A percentile compares a stretch with the other conserved stretches of the same genome.
phyloP scores from a whole-genome alignment of 1,140 invertebrate species.

The Drosophila pandora region DNA sequence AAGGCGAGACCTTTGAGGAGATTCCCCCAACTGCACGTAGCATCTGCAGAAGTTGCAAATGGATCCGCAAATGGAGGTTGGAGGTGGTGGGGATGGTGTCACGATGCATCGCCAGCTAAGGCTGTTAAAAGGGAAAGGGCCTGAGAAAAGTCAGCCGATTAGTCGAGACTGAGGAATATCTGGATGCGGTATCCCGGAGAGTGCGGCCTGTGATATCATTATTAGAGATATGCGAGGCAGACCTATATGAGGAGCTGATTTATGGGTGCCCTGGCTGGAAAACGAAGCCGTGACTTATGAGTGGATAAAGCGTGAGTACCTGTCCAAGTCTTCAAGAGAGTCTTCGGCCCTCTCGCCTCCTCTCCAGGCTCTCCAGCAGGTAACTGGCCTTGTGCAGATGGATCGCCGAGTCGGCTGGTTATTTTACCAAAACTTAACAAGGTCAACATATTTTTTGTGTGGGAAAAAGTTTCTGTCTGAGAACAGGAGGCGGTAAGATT shows the following conservation, averaged over 20 bases:
- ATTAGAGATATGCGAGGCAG: slow-evolving; percentile 29
- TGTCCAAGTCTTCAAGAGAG: slow-evolving; percentile 11
- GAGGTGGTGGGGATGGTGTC: slow-evolving; percentile 55
- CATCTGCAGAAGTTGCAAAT: slow-evolving; percentile 21
- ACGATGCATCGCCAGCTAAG: slow-evolving; percentile 45
- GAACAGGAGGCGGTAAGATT: slow-evolving; percentile 26
- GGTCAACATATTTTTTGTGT: slow-evolving; percentile 70
- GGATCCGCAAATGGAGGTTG: slow-evolving; percentile 9
- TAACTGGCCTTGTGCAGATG: slow-evolving; percentile 47
- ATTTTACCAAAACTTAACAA: slow-evolving; percentile 60
- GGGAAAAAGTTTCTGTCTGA: slow-evolving; percentile 50
- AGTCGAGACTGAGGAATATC: slow-evolving; percentile 1
- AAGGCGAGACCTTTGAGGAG: slow-evolving; percentile 20
- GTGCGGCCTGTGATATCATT: slow-evolving; percentile 39
- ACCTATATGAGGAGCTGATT: slow-evolving; percentile 33
- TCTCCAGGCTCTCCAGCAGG: slow-evolving; percentile 35
- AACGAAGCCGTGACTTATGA: slow-evolving; percentile 71
- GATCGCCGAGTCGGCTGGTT: slow-evolving; percentile 38
- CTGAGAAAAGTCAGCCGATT: slow-evolving; percentile 35
- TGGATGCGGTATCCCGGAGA: slow-evolving; percentile 6
- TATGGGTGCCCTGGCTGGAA: slow-evolving; percentile 27
- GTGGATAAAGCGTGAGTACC: slow-evolving; percentile 58
- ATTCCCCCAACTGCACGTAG: slow-evolving; percentile 40
- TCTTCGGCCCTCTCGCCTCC: slow-evolving; percentile 14
- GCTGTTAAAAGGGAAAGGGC: slow-evolving; percentile 31